A percentile compares a stretch with the other conserved stretches of the same genome.
phyloP scores from a whole-genome alignment of 2,888 invertebrate species.

The Pemphredon lugubris region DNA sequence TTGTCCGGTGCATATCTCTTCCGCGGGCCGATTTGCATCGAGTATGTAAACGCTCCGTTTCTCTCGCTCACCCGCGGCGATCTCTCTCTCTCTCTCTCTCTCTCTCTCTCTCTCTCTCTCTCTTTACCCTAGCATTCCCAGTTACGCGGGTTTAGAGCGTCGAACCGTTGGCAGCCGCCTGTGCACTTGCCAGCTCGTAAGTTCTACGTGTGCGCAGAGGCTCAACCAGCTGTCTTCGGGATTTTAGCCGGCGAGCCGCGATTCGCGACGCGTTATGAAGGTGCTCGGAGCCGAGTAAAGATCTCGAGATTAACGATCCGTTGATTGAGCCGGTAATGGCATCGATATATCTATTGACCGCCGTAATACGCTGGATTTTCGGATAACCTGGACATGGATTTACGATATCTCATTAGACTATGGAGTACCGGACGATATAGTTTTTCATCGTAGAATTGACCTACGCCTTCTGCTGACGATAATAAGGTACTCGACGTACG shows the following conservation, averaged over 20 bases:
- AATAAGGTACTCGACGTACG: too few relatives aligned
- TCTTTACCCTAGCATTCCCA: constrained; percentile 15
- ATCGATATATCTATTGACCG: constrained; percentile 40
- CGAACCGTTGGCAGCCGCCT: constrained; percentile 24
- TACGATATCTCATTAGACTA: constrained; percentile 18
- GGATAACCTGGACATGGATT: constrained; percentile 22
- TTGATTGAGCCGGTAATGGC: constrained; percentile 43
- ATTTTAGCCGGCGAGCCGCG: constrained; percentile 32
- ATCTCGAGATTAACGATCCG: constrained; percentile 36
- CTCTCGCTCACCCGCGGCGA: not conserved
- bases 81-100: not conserved
- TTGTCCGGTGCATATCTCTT: constrained; percentile 53
- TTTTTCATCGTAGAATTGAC: too few relatives aligned
- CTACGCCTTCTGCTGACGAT: too few relatives aligned
- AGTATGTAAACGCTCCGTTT: constrained; percentile 25
- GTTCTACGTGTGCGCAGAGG: constrained; percentile 51
- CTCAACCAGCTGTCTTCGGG: constrained; percentile 48
- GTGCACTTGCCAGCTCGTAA: constrained; percentile 56
- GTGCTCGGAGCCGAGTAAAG: constrained; percentile 6
- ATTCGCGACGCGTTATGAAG: constrained; percentile 34
- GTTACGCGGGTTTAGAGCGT: constrained; percentile 54
- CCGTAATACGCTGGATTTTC: constrained; percentile 37
- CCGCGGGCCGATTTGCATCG: constrained; percentile 63
- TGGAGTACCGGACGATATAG: not conserved
- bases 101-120: not conserved